Percentiles rank a stretch among this genome's conserved stretches.
Evolutionary conservation across 2,888 invertebrate species (phyloP).

Genomic region (Lepetodrilus schrolli): DNA sequence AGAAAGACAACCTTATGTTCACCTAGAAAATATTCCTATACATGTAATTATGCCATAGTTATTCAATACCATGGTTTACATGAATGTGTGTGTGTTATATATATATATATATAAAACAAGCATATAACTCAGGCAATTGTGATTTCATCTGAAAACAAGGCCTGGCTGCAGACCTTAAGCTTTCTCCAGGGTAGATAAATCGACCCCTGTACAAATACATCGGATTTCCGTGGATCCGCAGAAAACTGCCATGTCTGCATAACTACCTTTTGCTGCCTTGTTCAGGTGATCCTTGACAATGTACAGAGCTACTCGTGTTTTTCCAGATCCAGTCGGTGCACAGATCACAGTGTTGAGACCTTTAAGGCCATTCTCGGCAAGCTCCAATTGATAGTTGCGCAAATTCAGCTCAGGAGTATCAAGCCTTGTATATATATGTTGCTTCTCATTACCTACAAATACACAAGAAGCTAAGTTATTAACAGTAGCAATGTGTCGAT

Average conservation of each 20-base stretch:
- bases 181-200: not conserved
- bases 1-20: conserved; percentile 44
- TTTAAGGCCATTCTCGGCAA: conserved; percentile 36
- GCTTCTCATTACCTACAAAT: too few relatives aligned
- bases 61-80: too few relatives aligned
- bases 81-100: not conserved
- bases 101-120: not conserved
- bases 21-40: too few relatives aligned
- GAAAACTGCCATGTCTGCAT: too few relatives aligned
- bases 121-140: not conserved
- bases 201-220: too few relatives aligned
- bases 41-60: too few relatives aligned
- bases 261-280: not conserved
- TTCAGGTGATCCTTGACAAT: conserved; percentile 39
- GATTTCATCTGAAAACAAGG: not conserved
- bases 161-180: not conserved
- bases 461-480: too few relatives aligned
- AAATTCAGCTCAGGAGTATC: conserved; percentile 7
- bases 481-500: too few relatives aligned
- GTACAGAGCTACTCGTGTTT: conserved; percentile 44
- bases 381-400: conserved; percentile 41
- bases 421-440: too few relatives aligned
- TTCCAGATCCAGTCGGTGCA: conserved; percentile 47
- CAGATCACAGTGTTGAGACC: conserved; percentile 41
- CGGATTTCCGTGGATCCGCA: too few relatives aligned